Base-by-base conservation (phyloP, 2,888 invertebrate genomes). In the Apantesis nais region DNA sequence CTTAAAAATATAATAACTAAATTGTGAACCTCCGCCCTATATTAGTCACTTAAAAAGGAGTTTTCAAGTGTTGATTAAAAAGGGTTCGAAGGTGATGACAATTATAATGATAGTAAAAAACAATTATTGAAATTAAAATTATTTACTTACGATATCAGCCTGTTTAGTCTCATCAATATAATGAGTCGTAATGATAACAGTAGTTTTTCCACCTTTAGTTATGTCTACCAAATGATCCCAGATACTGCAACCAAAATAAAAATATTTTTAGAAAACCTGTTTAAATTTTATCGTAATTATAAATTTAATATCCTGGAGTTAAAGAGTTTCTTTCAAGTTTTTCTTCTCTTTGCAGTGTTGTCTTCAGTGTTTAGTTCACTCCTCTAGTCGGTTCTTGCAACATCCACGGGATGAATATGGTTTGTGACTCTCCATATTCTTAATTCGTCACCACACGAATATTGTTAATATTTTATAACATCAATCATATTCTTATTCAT, bases 81-180 rank as follows among this genome's bases (percentile, higher is more conserved):
- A 44, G 44, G 19, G 19, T 44, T 44, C 48, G 22, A 8, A 8
- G 48, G 19, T 52, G n/a, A 22, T n/a, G n/a, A 9, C n/a, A n/a
- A n/a, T n/a, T n/a, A 22, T 19, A 34, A 52, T 52, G 9, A 52
- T 52, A 11, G n/a, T 52, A n/a, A n/a, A 52, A 52, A 52, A 52
- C 22, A n/a, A 52, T 48, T 22, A 11, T 3, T 9, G n/a, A 9
- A n/a, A 52, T n/a, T 2, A 52, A 9, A n/a, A n/a, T 34, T 34
- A 5, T n/a, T 52, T 79, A 95, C 97, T 96, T 91, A 97, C 97
- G 85, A 97, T 96, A 83, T 97, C 96, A 29, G 98, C 98, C 90
- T 98, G 98, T 79, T 97, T 96, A 1, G 98, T 98, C 88, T 98
- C 98, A 77, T 98, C 98, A 77, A 98, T 98, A 85, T 98, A 98